These are phyloP conservation scores for Orestias chungarensis DNA, from an alignment of 2,797 vertebrate genomes.

Conservation along the genomic window DNA sequence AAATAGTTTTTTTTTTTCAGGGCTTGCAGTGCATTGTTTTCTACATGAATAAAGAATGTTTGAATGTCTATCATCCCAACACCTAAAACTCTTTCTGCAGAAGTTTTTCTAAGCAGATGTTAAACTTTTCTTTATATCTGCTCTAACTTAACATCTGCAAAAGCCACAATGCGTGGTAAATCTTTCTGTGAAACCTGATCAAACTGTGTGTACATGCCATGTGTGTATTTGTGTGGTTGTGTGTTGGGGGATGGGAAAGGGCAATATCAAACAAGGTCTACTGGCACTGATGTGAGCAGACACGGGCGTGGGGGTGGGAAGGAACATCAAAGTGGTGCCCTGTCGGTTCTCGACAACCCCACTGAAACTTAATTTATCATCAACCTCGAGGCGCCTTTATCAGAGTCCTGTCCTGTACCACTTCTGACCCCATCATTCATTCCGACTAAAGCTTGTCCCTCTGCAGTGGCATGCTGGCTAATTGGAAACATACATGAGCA, in stretches of 20 bases:
- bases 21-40: background rate
- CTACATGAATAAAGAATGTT: slow-evolving; percentile 3
- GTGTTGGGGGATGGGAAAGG: slow-evolving; percentile 29
- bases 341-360: slow-evolving; percentile 60
- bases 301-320: slow-evolving; percentile 48
- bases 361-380: slow-evolving; percentile 72
- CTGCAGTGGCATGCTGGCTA: slow-evolving; percentile 59
- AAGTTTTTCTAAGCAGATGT: slow-evolving; percentile 47
- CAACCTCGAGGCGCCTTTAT: slow-evolving; percentile 61
- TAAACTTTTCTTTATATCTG: slow-evolving; percentile 53
- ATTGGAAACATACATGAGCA: slow-evolving; percentile 68
- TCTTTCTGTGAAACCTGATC: slow-evolving; percentile 61
- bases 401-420: slow-evolving; percentile 55
- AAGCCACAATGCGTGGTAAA: slow-evolving; percentile 52
- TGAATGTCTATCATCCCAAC: slow-evolving; percentile 59
- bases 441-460: slow-evolving; percentile 51
- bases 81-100: slow-evolving; percentile 39
- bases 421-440: slow-evolving; percentile 73
- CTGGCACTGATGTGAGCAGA: slow-evolving; percentile 72
- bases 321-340: slow-evolving; percentile 77
- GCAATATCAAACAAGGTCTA: slow-evolving; percentile 70
- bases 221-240: slow-evolving; percentile 5
- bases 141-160: slow-evolving; percentile 61
- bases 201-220: slow-evolving; percentile 17
- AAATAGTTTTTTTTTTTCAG: background rate